phyloP scores from a whole-genome alignment of 2,888 invertebrate genomes.

The Paralinhomoeus sp. region DNA sequence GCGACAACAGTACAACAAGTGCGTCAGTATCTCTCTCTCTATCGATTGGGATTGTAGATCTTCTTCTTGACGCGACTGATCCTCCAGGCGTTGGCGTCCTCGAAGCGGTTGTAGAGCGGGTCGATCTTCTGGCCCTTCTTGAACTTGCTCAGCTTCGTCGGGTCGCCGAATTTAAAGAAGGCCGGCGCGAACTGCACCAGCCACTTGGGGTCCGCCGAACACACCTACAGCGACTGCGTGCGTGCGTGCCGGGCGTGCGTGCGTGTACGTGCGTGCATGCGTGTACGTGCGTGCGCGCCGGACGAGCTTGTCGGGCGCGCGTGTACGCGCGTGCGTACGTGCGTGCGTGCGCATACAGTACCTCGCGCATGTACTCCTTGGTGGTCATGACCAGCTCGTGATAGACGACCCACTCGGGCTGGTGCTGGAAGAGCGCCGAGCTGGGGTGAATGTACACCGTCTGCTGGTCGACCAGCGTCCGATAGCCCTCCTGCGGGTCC shows the following conservation, averaged over 20 bases:
- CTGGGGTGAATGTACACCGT: slow-evolving; percentile 91
- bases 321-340: too few species aligned
- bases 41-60: slow-evolving; percentile 26
- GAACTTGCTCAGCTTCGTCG: slow-evolving; percentile 88
- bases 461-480: slow-evolving; percentile 87
- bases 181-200: slow-evolving; percentile 95
- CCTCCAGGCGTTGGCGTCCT: slow-evolving; percentile 96
- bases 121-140: slow-evolving; percentile 96
- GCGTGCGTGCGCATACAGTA: slow-evolving; percentile 24
- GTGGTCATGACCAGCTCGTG: slow-evolving; percentile 95
- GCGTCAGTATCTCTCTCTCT: too few species aligned
- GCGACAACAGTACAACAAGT: too few species aligned
- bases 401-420: slow-evolving; percentile 98
- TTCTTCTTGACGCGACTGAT: slow-evolving; percentile 44
- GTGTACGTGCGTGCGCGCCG: slow-evolving; percentile 98
- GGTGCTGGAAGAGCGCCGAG: slow-evolving; percentile 83
- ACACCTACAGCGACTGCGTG: slow-evolving; percentile 10
- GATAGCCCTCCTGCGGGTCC: slow-evolving; percentile 87
- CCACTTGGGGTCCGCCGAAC: slow-evolving; percentile 86
- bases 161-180: slow-evolving; percentile 95
- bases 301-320: slow-evolving; percentile 88
- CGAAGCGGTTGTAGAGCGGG: slow-evolving; percentile 92
- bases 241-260: too few species aligned
- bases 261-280: slow-evolving; percentile 49
- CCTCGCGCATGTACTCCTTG: slow-evolving; percentile 96